Percentiles rank a stretch among this genome's conserved stretches.
phyloP scores from a whole-genome alignment of 2,888 invertebrate species.

The Amphipoea oculea region DNA sequence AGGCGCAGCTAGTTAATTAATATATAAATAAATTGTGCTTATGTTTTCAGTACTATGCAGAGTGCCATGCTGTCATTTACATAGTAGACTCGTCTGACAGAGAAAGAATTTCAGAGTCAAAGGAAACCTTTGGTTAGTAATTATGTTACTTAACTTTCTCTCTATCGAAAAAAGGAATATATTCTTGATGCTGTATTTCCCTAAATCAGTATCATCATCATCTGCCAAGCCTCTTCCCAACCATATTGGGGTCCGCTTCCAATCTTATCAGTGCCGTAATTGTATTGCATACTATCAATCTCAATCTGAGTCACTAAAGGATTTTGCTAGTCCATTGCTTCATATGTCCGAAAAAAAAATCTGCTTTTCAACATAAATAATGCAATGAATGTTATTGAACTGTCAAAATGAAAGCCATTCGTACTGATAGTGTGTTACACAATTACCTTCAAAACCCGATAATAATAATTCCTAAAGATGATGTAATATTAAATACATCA shows the following conservation, averaged over 20 bases:
- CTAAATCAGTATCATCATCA: neutral
- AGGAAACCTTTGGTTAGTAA: slow-evolving; percentile 97
- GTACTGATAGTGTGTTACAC: neutral
- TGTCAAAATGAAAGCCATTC: neutral
- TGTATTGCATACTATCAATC: neutral
- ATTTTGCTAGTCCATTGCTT: neutral
- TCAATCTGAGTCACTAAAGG: neutral
- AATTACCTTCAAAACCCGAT: neutral
- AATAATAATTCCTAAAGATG: no score
- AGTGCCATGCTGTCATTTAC: slow-evolving; percentile 99
- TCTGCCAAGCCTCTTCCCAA: neutral
- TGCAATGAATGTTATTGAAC: neutral
- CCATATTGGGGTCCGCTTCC: no score
- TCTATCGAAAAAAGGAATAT: neutral
- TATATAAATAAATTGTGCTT: slow-evolving; percentile 7
- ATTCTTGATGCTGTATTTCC: neutral
- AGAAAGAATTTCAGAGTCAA: slow-evolving; percentile 98
- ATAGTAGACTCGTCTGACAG: slow-evolving; percentile 99
- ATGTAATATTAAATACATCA: neutral
- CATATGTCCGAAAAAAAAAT: neutral
- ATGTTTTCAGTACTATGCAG: slow-evolving; percentile 97
- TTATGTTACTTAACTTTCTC: slow-evolving; percentile 5
- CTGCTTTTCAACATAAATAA: neutral
- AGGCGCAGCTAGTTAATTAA: no score
- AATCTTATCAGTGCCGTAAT: neutral